These are phyloP conservation scores for Myiozetetes cayanensis DNA, from an alignment of 2,113 vertebrate species.

Conservation along the genomic window DNA sequence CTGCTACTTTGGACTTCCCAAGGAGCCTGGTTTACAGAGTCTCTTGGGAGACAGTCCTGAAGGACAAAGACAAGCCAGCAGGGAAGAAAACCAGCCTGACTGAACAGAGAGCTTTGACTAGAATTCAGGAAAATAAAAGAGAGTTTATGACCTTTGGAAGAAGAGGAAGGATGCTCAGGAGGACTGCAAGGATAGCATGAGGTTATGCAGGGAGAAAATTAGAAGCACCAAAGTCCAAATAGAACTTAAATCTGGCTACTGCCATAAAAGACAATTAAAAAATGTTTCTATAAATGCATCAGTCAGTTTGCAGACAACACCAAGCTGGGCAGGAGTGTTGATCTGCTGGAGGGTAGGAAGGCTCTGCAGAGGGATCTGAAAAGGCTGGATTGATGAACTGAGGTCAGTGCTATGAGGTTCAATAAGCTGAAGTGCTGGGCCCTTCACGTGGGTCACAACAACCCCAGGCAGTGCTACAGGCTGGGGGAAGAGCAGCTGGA, in stretches of 20 bases:
- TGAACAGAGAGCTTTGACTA: neutral
- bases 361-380: neutral
- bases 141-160: neutral
- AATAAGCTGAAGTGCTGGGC: neutral
- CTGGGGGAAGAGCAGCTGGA: neutral
- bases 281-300: neutral
- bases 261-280: neutral
- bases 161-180: neutral
- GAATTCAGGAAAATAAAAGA: neutral
- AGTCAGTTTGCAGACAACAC: neutral
- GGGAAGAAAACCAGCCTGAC: neutral
- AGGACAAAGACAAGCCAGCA: neutral
- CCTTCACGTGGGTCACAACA: neutral
- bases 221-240: neutral
- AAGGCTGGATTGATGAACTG: neutral
- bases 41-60: neutral
- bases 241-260: neutral
- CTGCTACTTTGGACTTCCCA: rapidly evolving
- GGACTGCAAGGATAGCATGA: neutral
- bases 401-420: neutral
- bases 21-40: neutral
- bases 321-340: neutral
- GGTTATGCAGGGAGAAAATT: neutral
- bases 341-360: neutral
- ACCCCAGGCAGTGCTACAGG: neutral